These are phyloP conservation scores for Eupeodes luniger DNA, from an alignment of 2,888 invertebrate species.

Conservation along the genomic window DNA sequence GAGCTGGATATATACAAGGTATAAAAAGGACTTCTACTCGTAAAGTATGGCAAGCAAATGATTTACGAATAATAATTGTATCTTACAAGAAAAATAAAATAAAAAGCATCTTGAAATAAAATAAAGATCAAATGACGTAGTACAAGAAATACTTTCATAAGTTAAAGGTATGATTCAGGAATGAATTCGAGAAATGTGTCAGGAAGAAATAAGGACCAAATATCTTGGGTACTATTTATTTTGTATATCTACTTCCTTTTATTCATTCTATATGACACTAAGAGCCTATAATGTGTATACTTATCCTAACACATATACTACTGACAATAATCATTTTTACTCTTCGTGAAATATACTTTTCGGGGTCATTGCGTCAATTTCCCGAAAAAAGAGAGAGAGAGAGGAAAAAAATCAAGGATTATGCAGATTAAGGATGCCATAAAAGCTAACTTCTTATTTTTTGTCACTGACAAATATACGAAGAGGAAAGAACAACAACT, in stretches of 20 bases:
- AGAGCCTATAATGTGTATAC: constrained; percentile 47
- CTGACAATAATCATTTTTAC: constrained; percentile 22
- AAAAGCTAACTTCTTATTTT: constrained; percentile 49
- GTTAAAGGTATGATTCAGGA: neutral
- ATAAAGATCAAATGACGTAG: constrained; percentile 15
- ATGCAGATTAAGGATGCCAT: constrained; percentile 60
- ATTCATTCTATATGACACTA: constrained; percentile 34
- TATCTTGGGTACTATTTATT: constrained; percentile 33
- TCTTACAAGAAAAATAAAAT: constrained; percentile 29
- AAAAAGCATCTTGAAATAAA: neutral
- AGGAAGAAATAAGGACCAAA: constrained; percentile 1
- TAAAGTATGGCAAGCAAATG: constrained; percentile 17
- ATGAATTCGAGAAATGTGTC: constrained; percentile 10
- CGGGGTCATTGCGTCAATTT: constrained; percentile 64
- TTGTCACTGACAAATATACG: constrained; percentile 17
- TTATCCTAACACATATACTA: neutral
- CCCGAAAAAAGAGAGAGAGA: neutral
- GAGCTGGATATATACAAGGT: no score
- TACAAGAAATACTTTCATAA: neutral
- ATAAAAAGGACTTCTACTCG: neutral
- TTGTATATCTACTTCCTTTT: constrained; percentile 4
- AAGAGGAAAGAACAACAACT: constrained; percentile 44
- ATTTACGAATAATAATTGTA: constrained; percentile 38
- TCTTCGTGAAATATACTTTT: constrained; percentile 53
- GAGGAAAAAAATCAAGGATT: constrained; percentile 49